Percentiles rank a stretch among this genome's conserved stretches.
Conservation (phyloP, 1,140 invertebrate genomes). For the Littorina saxatilis region DNA sequence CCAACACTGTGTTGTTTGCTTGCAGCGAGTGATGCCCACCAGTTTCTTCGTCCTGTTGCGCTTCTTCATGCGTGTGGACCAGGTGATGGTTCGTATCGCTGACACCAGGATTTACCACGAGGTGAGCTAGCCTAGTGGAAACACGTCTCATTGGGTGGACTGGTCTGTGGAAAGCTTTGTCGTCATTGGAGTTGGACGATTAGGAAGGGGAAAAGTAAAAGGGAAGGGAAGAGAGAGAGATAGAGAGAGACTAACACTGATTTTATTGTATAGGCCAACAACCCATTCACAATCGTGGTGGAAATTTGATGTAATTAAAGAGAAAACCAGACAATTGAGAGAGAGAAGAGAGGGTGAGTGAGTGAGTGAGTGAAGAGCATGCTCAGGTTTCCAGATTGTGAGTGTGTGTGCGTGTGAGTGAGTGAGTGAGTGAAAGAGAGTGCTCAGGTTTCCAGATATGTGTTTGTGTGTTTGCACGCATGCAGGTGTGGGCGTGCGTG, state of each 20-base stretch:
- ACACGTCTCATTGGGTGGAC: too few relatives aligned
- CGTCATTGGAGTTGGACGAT: background rate
- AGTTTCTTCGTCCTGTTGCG: slow-evolving; percentile 94
- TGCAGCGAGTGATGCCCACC: slow-evolving; percentile 95
- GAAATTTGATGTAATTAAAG: background rate
- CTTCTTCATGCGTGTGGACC: slow-evolving; percentile 95
- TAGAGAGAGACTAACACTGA: too few relatives aligned
- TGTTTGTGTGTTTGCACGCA: too few relatives aligned
- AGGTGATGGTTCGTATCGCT: slow-evolving; percentile 90
- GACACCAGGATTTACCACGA: slow-evolving; percentile 96
- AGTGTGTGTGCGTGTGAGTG: too few relatives aligned
- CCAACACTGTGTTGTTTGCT: too few relatives aligned
- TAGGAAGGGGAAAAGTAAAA: too few relatives aligned
- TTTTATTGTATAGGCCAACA: too few relatives aligned
- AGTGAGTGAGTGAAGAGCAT: background rate
- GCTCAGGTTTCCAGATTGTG: background rate
- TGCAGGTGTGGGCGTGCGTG: too few relatives aligned
- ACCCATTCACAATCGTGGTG: background rate
- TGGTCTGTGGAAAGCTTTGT: background rate
- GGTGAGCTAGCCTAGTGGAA: slow-evolving; percentile 52
- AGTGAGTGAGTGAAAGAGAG: too few relatives aligned
- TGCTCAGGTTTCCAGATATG: too few relatives aligned
- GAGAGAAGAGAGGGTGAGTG: background rate
- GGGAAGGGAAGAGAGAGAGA: too few relatives aligned
- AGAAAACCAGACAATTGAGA: too few relatives aligned